phyloP scores from a whole-genome alignment of 2,113 vertebrate species.

The Nicator chloris region DNA sequence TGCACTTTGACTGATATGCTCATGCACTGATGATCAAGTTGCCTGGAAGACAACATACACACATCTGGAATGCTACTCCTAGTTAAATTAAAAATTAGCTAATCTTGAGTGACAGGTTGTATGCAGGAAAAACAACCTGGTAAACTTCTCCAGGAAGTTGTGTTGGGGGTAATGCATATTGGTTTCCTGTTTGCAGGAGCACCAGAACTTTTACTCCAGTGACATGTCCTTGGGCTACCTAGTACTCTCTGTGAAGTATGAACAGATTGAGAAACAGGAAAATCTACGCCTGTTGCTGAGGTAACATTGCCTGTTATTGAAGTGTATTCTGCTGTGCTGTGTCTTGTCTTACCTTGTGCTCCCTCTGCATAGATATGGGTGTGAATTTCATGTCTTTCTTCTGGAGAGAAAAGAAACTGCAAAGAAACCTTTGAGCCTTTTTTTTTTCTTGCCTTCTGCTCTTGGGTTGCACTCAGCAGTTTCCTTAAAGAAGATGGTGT shows the following conservation, averaged over 20 bases:
- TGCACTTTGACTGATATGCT: not conserved
- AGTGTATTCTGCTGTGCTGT: not conserved
- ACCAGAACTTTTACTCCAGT: slow-evolving; percentile 86
- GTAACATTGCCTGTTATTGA: slow-evolving; percentile 55
- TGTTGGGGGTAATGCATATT: not conserved
- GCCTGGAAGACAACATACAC: not conserved
- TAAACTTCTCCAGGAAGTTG: not conserved
- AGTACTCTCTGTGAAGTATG: slow-evolving; percentile 86
- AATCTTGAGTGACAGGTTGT: not conserved
- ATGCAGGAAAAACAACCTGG: not conserved
- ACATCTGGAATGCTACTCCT: not conserved
- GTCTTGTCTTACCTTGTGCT: not conserved
- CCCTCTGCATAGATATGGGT: not conserved
- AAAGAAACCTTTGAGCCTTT: not conserved
- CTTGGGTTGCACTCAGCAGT: not conserved
- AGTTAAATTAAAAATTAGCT: not conserved
- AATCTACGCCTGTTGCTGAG: slow-evolving; percentile 83
- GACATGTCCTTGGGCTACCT: slow-evolving; percentile 79
- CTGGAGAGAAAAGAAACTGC: not conserved
- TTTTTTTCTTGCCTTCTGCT: not conserved
- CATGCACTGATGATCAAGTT: not conserved
- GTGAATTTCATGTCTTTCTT: not conserved
- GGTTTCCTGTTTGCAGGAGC: slow-evolving; percentile 72
- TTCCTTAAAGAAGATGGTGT: not conserved
- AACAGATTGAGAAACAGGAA: slow-evolving; percentile 79